Percentiles rank a stretch among this genome's conserved stretches.
phyloP scores from a whole-genome alignment of 1,140 invertebrate species.

The Calosoma granatense region DNA sequence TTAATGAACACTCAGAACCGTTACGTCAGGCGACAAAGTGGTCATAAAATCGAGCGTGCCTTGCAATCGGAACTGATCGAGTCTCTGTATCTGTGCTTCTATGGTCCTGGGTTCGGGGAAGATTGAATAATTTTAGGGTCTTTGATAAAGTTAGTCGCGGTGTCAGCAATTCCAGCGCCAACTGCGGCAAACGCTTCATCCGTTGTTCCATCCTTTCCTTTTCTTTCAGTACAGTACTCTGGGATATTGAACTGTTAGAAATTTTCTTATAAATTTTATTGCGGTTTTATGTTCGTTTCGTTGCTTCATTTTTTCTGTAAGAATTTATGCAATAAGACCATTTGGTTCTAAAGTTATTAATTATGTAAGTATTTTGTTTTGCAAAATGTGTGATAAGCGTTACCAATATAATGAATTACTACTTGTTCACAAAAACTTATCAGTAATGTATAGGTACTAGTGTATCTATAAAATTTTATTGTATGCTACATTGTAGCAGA shows the following conservation, averaged over 20 bases:
- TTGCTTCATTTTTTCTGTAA: too few relatives aligned
- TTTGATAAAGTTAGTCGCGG: background rate
- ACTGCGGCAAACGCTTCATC: background rate
- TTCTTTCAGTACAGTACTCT: background rate
- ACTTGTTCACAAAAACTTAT: too few relatives aligned
- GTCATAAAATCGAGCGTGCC: slow-evolving; percentile 1
- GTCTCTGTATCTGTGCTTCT: background rate
- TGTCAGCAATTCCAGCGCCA: background rate
- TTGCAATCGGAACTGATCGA: background rate
- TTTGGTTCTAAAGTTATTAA: too few relatives aligned
- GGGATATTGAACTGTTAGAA: background rate
- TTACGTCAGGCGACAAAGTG: slow-evolving; percentile 4
- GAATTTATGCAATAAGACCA: too few relatives aligned
- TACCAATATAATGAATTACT: too few relatives aligned
- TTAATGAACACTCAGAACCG: slow-evolving; percentile 1
- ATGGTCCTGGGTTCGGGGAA: background rate
- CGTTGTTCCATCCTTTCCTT: background rate
- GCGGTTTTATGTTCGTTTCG: too few relatives aligned
- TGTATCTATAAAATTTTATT: too few relatives aligned
- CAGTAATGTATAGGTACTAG: too few relatives aligned
- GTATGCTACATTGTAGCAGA: too few relatives aligned
- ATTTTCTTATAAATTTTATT: background rate
- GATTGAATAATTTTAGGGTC: slow-evolving; percentile 7
- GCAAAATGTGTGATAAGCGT: too few relatives aligned
- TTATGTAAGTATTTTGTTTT: too few relatives aligned